Evolutionary conservation across 2,888 invertebrate genomes (phyloP).

Genomic region (Frankliniella fusca): DNA sequence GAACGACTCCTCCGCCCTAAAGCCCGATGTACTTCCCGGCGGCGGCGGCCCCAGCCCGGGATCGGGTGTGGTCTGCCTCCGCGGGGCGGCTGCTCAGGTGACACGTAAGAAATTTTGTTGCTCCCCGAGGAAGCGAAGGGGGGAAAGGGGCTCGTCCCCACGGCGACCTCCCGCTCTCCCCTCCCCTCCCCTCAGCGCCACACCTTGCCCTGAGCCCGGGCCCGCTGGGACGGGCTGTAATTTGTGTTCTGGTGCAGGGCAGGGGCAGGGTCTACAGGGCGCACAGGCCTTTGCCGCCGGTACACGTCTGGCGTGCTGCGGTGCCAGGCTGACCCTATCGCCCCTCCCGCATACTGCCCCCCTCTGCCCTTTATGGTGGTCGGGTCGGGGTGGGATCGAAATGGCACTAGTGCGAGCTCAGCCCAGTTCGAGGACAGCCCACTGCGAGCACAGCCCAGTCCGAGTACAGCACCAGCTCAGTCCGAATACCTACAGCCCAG

Average conservation of each 20-base stretch:
- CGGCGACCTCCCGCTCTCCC: background rate
- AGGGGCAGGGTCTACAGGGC: background rate
- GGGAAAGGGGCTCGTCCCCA: background rate
- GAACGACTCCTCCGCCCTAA: background rate
- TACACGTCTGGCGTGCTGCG: background rate
- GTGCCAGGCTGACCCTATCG: background rate
- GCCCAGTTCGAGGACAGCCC: too few species aligned
- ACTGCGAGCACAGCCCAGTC: too few species aligned
- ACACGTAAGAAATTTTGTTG: conserved; percentile 10
- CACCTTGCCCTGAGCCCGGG: background rate
- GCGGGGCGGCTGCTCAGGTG: background rate
- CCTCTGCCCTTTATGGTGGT: background rate
- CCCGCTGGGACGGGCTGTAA: background rate
- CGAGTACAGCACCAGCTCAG: too few species aligned
- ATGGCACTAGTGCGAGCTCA: too few species aligned
- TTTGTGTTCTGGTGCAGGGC: background rate
- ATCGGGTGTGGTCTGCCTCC: background rate
- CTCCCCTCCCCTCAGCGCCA: background rate
- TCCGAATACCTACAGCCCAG: too few species aligned
- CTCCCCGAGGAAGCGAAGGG: background rate
- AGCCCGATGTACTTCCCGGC: background rate
- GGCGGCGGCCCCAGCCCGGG: background rate
- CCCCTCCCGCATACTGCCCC: background rate
- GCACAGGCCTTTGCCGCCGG: background rate
- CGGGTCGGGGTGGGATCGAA: too few species aligned